Conservation (phyloP, 2,797 vertebrate genomes). For the Peromyscus melanophrys region DNA sequence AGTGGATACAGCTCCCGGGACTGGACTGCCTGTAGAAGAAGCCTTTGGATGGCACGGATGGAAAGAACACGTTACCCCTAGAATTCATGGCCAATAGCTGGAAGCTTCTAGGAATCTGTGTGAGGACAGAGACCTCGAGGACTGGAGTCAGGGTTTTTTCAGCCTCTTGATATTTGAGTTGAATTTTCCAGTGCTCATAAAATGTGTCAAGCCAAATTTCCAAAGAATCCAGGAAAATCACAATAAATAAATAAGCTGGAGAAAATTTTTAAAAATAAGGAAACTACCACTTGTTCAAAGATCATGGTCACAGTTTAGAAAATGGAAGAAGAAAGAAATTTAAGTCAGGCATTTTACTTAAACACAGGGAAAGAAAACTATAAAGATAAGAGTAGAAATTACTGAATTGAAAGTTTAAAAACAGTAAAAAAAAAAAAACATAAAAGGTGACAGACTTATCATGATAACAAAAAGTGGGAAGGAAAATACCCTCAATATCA, state of each 20-base stretch:
- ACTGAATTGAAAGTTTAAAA: not conserved
- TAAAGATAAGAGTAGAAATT: not conserved
- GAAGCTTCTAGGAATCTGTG: not conserved
- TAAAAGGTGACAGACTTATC: not conserved
- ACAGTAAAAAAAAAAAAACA: not conserved
- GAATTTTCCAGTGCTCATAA: not conserved
- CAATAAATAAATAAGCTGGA: not conserved
- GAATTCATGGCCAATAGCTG: too few relatives aligned
- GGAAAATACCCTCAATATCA: not conserved
- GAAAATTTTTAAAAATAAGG: not conserved
- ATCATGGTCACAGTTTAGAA: not conserved
- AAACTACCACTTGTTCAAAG: not conserved
- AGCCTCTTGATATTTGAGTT: not conserved
- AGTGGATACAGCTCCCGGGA: too few relatives aligned
- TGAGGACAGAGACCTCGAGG: not conserved
- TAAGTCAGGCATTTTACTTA: not conserved
- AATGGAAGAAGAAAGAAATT: not conserved
- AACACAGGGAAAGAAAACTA: not conserved
- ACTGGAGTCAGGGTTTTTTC: not conserved
- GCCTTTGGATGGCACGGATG: too few relatives aligned
- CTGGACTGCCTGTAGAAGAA: not conserved
- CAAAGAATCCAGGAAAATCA: not conserved
- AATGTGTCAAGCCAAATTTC: not conserved
- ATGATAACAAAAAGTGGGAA: not conserved
- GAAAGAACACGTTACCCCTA: not conserved